These are phyloP conservation scores for Catharus bicknelli DNA, from an alignment of 2,113 vertebrate species.

Conservation along the genomic window DNA sequence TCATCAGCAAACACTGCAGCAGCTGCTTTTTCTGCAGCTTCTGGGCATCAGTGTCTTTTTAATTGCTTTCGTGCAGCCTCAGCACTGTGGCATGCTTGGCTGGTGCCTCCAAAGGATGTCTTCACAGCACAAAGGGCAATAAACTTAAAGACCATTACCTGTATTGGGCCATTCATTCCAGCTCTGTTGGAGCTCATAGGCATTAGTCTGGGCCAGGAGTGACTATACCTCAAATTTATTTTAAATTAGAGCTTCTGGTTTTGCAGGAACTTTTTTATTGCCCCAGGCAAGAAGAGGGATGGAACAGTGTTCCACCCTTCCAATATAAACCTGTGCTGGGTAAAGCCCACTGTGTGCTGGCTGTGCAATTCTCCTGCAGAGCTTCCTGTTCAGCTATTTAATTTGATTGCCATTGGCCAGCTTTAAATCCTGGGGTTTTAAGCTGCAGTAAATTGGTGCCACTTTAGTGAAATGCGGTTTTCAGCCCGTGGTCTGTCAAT, in stretches of 20 bases:
- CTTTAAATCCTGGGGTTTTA: not conserved
- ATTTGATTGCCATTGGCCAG: constrained; percentile 27
- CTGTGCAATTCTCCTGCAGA: not conserved
- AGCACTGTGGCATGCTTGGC: not conserved
- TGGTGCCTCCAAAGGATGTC: not conserved
- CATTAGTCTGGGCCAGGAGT: not conserved
- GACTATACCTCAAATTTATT: constrained; percentile 24
- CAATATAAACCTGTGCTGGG: constrained; percentile 30
- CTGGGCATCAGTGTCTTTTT: not conserved
- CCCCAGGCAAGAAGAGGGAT: not conserved
- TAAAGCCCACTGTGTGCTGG: not conserved
- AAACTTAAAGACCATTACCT: not conserved
- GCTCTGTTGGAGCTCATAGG: not conserved
- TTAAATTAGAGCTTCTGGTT: constrained; percentile 30
- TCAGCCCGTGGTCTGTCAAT: not conserved
- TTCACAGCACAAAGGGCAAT: not conserved
- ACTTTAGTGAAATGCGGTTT: not conserved
- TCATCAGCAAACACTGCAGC: not conserved
- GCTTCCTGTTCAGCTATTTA: constrained; percentile 5
- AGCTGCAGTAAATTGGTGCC: not conserved
- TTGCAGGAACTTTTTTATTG: constrained; percentile 37
- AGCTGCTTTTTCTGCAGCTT: not conserved
- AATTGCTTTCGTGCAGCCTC: not conserved
- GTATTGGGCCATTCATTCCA: not conserved
- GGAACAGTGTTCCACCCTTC: not conserved